These are phyloP conservation scores for Xyliphius kryptos DNA, from an alignment of 2,113 vertebrate species.

Conservation along the genomic window DNA sequence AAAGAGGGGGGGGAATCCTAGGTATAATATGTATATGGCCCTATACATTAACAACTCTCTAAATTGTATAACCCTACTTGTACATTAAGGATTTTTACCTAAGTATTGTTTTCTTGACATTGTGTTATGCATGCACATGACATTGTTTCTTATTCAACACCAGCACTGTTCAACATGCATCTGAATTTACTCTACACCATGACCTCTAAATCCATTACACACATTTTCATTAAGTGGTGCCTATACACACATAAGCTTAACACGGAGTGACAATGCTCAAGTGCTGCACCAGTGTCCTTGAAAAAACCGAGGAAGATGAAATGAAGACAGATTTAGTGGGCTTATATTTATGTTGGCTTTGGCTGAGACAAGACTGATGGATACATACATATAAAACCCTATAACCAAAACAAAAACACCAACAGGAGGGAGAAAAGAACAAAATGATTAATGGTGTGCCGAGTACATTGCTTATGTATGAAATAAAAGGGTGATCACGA, in stretches of 20 bases:
- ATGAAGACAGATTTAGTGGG: background rate
- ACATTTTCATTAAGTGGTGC: background rate
- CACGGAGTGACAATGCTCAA: slow-evolving; percentile 8
- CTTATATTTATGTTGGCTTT: background rate
- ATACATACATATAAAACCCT: too few species aligned
- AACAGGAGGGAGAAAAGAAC: background rate
- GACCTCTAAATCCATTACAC: slow-evolving; percentile 25
- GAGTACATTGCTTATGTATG: background rate
- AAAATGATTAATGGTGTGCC: slow-evolving; percentile 3
- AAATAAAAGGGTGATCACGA: slow-evolving; percentile 6
- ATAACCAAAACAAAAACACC: too few species aligned
- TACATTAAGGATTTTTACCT: too few species aligned
- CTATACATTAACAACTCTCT: too few species aligned
- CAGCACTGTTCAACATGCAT: background rate
- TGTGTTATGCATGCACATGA: background rate
- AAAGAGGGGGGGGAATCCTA: too few species aligned
- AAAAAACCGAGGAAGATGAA: background rate
- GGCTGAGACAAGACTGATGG: too few species aligned
- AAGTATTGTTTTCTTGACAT: background rate
- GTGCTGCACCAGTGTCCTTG: slow-evolving; percentile 5
- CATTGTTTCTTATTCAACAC: background rate
- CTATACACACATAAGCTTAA: slow-evolving; percentile 13
- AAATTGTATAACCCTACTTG: too few species aligned
- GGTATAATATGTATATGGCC: too few species aligned
- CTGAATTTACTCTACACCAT: background rate